These are phyloP conservation scores for Maniola jurtina DNA, from an alignment of 1,140 invertebrate species.

Conservation along the genomic window DNA sequence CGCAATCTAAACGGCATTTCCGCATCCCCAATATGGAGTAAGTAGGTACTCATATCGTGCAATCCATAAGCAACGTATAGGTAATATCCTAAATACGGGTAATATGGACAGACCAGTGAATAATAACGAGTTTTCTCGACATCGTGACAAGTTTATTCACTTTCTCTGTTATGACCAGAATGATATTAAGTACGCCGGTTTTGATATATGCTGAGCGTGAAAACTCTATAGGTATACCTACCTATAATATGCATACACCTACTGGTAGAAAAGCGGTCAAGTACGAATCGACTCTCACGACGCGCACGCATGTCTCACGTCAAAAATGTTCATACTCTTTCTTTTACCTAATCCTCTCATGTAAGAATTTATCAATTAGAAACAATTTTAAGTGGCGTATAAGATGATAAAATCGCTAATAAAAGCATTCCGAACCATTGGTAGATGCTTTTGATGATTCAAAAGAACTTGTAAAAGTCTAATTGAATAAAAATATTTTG, in stretches of 20 bases:
- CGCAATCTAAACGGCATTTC: too few relatives aligned
- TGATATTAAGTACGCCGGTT: slow-evolving; percentile 23
- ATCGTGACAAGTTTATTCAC: slow-evolving; percentile 35
- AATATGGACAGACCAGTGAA: slow-evolving; percentile 43
- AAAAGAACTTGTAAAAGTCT: too few relatives aligned
- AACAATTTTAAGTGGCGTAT: too few relatives aligned
- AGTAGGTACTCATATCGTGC: slow-evolving; percentile 6
- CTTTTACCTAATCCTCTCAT: too few relatives aligned
- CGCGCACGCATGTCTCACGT: neutral
- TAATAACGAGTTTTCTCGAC: slow-evolving; percentile 48
- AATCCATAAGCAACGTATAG: slow-evolving; percentile 7
- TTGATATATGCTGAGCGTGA: slow-evolving; percentile 22
- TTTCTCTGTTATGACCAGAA: slow-evolving; percentile 37
- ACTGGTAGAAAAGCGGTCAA: slow-evolving; percentile 7
- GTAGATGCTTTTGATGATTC: too few relatives aligned
- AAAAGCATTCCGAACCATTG: too few relatives aligned
- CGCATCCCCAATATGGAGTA: neutral
- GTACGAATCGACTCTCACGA: neutral
- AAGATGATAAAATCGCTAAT: too few relatives aligned
- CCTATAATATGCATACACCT: too few relatives aligned
- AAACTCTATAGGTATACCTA: neutral
- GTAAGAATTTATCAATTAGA: too few relatives aligned
- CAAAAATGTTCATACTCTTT: too few relatives aligned
- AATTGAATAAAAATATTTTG: too few relatives aligned
- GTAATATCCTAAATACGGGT: slow-evolving; percentile 22